These are phyloP conservation scores for Thripadectes ignobilis DNA, from an alignment of 2,797 vertebrate genomes.

Conservation along the genomic window DNA sequence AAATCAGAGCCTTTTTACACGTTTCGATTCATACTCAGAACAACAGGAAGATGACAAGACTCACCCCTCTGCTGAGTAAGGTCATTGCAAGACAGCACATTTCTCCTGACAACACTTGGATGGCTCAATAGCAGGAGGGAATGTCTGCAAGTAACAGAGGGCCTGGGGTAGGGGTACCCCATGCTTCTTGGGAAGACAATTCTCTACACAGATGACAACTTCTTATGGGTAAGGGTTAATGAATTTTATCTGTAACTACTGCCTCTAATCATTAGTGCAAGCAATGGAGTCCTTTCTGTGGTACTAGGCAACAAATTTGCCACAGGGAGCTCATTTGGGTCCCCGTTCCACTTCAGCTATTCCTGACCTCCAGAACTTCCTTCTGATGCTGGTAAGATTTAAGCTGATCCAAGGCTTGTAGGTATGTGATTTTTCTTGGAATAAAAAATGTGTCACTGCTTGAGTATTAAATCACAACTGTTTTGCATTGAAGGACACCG, in stretches of 20 bases:
- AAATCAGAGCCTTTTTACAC: background rate
- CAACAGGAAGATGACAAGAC: background rate
- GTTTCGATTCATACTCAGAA: background rate
- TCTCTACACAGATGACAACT: background rate
- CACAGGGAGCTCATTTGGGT: background rate
- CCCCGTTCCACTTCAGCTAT: background rate
- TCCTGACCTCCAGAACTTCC: background rate
- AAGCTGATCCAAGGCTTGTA: background rate
- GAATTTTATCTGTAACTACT: background rate
- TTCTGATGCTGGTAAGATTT: background rate
- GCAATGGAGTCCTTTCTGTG: background rate
- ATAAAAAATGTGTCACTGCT: background rate
- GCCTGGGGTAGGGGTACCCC: fast-evolving
- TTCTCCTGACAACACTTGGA: background rate
- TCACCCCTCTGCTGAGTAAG: fast-evolving
- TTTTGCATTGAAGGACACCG: fast-evolving
- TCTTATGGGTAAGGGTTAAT: background rate
- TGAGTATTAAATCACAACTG: background rate
- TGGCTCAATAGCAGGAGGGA: background rate
- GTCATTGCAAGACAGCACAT: background rate
- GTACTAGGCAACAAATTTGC: background rate
- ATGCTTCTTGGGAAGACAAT: background rate
- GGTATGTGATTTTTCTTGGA: background rate
- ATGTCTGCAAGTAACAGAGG: fast-evolving
- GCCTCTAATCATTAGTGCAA: background rate